Evolutionary conservation across 2,797 vertebrate species (phyloP).

Genomic region (Pyrrhura leucotis): DNA sequence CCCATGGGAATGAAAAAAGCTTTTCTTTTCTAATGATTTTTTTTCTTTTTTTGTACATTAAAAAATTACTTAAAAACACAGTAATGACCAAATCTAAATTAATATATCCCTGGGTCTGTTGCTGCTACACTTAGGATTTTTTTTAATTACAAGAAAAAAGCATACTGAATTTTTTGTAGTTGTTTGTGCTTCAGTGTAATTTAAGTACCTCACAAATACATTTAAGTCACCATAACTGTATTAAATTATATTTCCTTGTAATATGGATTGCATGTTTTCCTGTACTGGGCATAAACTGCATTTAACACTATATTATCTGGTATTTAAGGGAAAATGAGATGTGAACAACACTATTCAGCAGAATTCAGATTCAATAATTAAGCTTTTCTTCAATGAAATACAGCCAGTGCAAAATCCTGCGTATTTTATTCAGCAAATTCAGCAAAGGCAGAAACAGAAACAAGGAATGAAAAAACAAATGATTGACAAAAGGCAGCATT

Average conservation of each 20-base stretch:
- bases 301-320: background rate
- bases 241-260: background rate
- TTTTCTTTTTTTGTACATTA: background rate
- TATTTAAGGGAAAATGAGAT: background rate
- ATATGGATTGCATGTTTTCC: background rate
- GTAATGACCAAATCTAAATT: background rate
- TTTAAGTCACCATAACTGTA: background rate
- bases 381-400: background rate
- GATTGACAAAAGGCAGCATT: background rate
- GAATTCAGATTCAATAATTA: background rate
- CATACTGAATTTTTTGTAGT: background rate
- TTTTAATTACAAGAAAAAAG: background rate
- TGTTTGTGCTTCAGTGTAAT: background rate
- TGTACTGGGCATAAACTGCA: background rate
- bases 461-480: background rate
- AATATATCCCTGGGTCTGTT: background rate
- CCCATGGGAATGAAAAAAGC: background rate
- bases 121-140: background rate
- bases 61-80: background rate
- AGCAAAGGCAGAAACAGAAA: background rate
- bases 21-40: background rate
- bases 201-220: background rate
- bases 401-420: background rate
- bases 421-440: background rate
- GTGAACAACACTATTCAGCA: background rate